phyloP scores from a whole-genome alignment of 2,113 vertebrate species.

The Oreochromis spilurus region DNA sequence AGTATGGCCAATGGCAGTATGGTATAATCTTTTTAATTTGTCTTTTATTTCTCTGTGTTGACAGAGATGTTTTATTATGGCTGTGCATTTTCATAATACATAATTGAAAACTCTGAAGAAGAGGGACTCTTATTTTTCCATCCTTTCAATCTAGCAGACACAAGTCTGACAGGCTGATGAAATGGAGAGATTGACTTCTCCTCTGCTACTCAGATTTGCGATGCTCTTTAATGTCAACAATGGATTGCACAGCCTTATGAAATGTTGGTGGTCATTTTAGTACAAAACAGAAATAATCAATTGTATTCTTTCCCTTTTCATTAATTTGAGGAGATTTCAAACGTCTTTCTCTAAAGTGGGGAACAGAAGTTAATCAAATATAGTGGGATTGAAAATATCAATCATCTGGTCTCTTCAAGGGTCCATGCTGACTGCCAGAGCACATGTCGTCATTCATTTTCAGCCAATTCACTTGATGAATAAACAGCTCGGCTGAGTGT shows the following conservation, averaged over 20 bases:
- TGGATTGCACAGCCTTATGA: neutral
- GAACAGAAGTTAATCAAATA: conserved; percentile 64
- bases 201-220: neutral
- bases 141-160: neutral
- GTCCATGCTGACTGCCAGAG: conserved; percentile 8
- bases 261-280: neutral
- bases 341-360: neutral
- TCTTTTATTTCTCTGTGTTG: neutral
- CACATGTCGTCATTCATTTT: conserved; percentile 59
- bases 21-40: neutral
- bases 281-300: conserved; percentile 2
- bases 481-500: conserved; percentile 46
- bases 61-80: neutral
- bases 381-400: conserved; percentile 58
- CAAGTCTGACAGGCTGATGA: neutral
- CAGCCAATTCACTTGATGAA: conserved; percentile 63
- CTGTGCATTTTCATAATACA: neutral
- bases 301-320: neutral
- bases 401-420: conserved; percentile 48
- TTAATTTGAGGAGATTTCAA: neutral
- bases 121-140: neutral
- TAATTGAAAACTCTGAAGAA: neutral
- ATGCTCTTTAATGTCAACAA: neutral
- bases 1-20: neutral
- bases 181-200: neutral